A percentile compares a stretch with the other conserved stretches of the same genome.
These are phyloP conservation scores for Diorhabda elongata DNA, from an alignment of 1,140 invertebrate species.

Conservation along the genomic window DNA sequence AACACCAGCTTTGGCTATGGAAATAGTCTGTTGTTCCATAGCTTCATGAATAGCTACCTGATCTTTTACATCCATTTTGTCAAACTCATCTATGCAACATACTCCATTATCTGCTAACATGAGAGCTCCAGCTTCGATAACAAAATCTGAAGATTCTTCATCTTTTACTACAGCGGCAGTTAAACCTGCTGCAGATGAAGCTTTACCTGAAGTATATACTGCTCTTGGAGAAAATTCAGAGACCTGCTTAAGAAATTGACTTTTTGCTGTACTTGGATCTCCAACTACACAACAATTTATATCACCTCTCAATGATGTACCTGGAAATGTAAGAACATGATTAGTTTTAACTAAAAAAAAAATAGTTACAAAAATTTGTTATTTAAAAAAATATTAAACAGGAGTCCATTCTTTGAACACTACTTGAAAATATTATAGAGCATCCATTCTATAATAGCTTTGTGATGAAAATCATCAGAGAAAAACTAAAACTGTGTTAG, in stretches of 20 bases:
- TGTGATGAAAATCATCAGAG: too few species aligned
- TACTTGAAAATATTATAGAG: too few species aligned
- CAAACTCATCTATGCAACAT: slow-evolving; percentile 99
- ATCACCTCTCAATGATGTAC: slow-evolving; percentile 86
- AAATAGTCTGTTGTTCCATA: slow-evolving; percentile 99
- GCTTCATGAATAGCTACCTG: slow-evolving; percentile 99
- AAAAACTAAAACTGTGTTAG: too few species aligned
- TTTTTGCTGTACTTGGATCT: slow-evolving; percentile 98
- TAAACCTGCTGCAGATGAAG: slow-evolving; percentile 94
- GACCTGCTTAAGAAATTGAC: slow-evolving; percentile 92
- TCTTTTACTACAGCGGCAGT: slow-evolving; percentile 97
- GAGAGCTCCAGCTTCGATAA: slow-evolving; percentile 97
- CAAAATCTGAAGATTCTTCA: slow-evolving; percentile 97
- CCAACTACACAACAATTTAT: slow-evolving; percentile 98
- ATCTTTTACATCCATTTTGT: slow-evolving; percentile 98
- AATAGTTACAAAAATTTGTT: too few species aligned
- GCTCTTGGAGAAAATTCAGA: slow-evolving; percentile 93
- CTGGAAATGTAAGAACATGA: background rate
- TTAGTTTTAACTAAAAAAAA: too few species aligned
- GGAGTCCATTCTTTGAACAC: too few species aligned
- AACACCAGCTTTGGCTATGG: slow-evolving; percentile 97
- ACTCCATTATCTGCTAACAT: slow-evolving; percentile 99
- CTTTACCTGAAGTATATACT: slow-evolving; percentile 98
- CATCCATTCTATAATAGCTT: too few species aligned
- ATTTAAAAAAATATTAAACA: too few species aligned